A percentile compares a stretch with the other conserved stretches of the same genome.
phyloP scores from a whole-genome alignment of 2,888 invertebrate genomes.

The Tillus elongatus region DNA sequence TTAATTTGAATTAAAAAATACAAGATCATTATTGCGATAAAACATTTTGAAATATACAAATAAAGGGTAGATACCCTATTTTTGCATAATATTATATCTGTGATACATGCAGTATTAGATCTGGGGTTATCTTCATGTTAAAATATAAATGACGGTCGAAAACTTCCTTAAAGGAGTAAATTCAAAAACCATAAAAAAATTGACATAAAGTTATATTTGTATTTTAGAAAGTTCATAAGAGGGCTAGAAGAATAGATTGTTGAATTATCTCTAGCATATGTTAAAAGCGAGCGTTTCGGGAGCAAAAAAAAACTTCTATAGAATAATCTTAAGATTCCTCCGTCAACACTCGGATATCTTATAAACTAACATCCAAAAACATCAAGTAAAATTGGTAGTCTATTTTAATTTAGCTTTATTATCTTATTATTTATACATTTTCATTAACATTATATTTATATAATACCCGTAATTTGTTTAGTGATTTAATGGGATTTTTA shows the following conservation, averaged over 20 bases:
- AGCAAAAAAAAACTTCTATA: slow-evolving; percentile 16
- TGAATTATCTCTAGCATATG: slow-evolving; percentile 21
- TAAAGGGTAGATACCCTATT: too few relatives aligned
- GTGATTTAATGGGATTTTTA: slow-evolving; percentile 37
- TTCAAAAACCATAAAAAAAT: slow-evolving; percentile 18
- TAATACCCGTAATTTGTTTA: slow-evolving; percentile 40
- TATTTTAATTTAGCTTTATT: slow-evolving; percentile 34
- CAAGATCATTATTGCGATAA: too few relatives aligned
- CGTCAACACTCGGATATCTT: slow-evolving; percentile 22
- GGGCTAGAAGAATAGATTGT: slow-evolving; percentile 26
- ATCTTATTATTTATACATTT: slow-evolving; percentile 36
- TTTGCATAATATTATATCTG: too few relatives aligned
- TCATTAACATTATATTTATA: slow-evolving; percentile 37
- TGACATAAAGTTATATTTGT: slow-evolving; percentile 26
- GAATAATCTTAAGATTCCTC: slow-evolving; percentile 13
- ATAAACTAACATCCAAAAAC: slow-evolving; percentile 26
- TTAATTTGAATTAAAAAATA: too few relatives aligned
- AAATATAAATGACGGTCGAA: too few relatives aligned
- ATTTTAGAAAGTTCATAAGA: slow-evolving; percentile 25
- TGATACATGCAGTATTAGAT: too few relatives aligned
- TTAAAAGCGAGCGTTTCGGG: slow-evolving; percentile 23
- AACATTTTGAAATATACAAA: too few relatives aligned
- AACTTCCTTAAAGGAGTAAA: too few relatives aligned
- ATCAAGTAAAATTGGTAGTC: slow-evolving; percentile 25
- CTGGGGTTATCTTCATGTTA: too few relatives aligned